Base-by-base conservation (phyloP, 2,888 invertebrate genomes). In the Drosophila stalkeri region DNA sequence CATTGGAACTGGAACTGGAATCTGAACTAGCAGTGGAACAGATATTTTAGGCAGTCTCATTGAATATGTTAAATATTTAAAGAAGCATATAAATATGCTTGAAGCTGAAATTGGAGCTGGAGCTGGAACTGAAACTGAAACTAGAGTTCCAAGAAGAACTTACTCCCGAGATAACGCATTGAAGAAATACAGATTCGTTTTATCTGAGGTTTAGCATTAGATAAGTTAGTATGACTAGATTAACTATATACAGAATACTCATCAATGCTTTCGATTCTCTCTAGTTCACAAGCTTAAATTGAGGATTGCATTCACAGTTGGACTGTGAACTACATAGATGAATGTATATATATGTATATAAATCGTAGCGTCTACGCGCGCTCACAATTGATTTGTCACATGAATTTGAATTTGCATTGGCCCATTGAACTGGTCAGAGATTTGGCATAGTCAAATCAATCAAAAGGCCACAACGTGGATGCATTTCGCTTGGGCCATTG, bases 321-420 rank as follows among this genome's bases (percentile, higher is more conserved):
- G 5, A 5, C 18, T 54, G 64, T 51, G 35, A 57, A 39, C 31
- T 35, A 27, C 9, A 33, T 12, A 39, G 14, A 16, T 27, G 27
- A 6, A 27, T 5, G 27, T 6, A 27, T 27, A 2, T 27, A 5
- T 5, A 27, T 27, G 2, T 2, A 27, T 27, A 27, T 27, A 27
- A 64, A 37, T 65, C 44, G 65, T 9, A 31, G 52, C 47, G 67
- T 41, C 47, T 47, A 65, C 80, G 57, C 87, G 89, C 90, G 84
- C 80, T 80, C 55, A 80, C 75, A 92, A 92, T 91, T 90, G 91
- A 91, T 92, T 92, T 91, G 91, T 91, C 90, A 90, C 91, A 91
- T 85, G 75, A 37, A 67, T 74, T 81, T 70, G 54, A 31, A 88
- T 88, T 86, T 69, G 83, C 66, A 71, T 72, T 86, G 88, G 86